Evolutionary conservation across 2,797 vertebrate genomes (phyloP).

Genomic region (Fistularia commersonii): DNA sequence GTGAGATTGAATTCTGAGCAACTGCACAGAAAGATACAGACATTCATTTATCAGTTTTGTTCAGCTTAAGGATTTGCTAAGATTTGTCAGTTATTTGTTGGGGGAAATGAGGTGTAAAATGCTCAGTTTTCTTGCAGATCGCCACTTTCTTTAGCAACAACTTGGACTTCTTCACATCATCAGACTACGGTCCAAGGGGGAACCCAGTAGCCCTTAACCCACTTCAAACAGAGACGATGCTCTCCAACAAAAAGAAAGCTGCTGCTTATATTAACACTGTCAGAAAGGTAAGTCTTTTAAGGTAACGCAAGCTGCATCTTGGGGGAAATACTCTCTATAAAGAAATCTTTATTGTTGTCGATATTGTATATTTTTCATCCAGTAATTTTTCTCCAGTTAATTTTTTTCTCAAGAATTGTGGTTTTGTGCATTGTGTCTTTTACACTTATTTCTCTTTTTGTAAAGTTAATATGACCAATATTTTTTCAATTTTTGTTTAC

Average conservation of each 20-base stretch:
- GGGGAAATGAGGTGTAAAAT: not conserved
- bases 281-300: conserved; percentile 79
- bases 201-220: conserved; percentile 81
- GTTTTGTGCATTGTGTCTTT: too few relatives aligned
- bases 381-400: too few relatives aligned
- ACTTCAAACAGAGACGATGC: conserved; percentile 86
- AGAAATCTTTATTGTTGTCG: too few relatives aligned
- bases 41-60: conserved; percentile 3
- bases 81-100: not conserved
- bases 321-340: too few relatives aligned
- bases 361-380: too few relatives aligned
- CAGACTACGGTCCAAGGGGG: conserved; percentile 85
- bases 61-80: conserved; percentile 7
- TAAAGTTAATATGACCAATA: too few relatives aligned
- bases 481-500: too few relatives aligned
- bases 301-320: too few relatives aligned
- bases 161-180: conserved; percentile 85
- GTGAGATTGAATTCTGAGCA: not conserved
- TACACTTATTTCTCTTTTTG: too few relatives aligned
- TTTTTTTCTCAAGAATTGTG: too few relatives aligned
- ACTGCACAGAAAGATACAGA: conserved; percentile 7
- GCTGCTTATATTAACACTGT: conserved; percentile 81
- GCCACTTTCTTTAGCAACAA: conserved; percentile 97
- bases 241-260: conserved; percentile 90
- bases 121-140: conserved; percentile 74